phyloP scores from a whole-genome alignment of 2,888 invertebrate species.

The Drosophila rubida region DNA sequence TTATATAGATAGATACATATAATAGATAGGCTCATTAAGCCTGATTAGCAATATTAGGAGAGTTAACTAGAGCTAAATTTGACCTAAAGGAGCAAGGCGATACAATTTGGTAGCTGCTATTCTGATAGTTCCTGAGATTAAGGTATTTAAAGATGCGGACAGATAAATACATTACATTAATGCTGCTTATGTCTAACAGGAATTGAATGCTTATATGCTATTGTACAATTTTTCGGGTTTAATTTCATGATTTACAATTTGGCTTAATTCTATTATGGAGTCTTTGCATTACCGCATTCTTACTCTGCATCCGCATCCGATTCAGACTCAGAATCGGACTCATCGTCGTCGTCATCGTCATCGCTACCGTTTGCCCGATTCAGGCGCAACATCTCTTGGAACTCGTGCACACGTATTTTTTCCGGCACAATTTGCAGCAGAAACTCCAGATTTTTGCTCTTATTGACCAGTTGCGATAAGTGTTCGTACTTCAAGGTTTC shows the following conservation, averaged over 20 bases:
- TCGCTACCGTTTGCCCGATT: constrained; percentile 51
- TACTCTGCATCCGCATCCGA: constrained; percentile 43
- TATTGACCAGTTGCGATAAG: constrained; percentile 77
- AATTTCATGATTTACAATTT: not conserved
- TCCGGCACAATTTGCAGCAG: constrained; percentile 83
- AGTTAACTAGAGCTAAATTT: too few species aligned
- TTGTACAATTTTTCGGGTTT: not conserved
- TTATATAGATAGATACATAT: too few species aligned
- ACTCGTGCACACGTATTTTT: constrained; percentile 83
- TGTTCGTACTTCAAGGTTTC: constrained; percentile 81
- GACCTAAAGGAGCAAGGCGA: too few species aligned
- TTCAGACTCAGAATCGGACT: constrained; percentile 34
- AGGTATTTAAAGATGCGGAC: not conserved
- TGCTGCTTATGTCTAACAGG: not conserved
- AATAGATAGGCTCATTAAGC: not conserved
- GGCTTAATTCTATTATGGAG: not conserved
- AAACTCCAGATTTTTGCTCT: constrained; percentile 80
- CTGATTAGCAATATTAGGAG: too few species aligned
- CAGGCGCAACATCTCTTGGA: constrained; percentile 75
- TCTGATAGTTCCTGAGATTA: too few species aligned
- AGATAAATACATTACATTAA: not conserved
- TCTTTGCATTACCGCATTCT: not conserved
- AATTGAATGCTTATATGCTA: not conserved
- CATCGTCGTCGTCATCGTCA: constrained; percentile 55
- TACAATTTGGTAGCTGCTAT: not conserved